Conservation (phyloP, 2,888 invertebrate species). For the Pyrocoelia pectoralis region DNA sequence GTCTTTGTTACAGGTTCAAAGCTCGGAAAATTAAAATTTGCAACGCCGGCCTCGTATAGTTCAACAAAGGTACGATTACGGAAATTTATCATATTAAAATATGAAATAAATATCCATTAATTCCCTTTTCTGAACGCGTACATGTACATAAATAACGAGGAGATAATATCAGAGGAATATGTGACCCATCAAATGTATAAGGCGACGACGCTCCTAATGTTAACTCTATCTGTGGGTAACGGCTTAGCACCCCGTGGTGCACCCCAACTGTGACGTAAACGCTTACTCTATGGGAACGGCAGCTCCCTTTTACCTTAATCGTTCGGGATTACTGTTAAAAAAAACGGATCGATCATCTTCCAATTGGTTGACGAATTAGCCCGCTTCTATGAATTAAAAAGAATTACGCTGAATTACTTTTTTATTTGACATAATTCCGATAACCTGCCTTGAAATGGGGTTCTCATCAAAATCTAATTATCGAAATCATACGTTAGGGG, state of each 20-base stretch:
- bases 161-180: conserved; percentile 45
- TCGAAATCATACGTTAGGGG: neutral
- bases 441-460: conserved; percentile 1
- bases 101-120: conserved; percentile 55
- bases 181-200: conserved; percentile 48
- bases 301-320: conserved; percentile 51
- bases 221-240: conserved; percentile 51
- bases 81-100: conserved; percentile 31
- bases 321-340: conserved; percentile 44
- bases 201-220: conserved; percentile 49
- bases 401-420: neutral
- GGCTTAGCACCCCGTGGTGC: conserved; percentile 47
- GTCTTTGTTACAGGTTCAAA: conserved; percentile 6
- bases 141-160: conserved; percentile 47
- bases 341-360: conserved; percentile 43
- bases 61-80: conserved; percentile 22
- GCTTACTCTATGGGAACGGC: conserved; percentile 50
- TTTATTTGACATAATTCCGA: conserved; percentile 4
- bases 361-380: conserved; percentile 35
- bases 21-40: neutral
- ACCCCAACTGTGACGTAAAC: conserved; percentile 44
- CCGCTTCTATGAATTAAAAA: conserved; percentile 19
- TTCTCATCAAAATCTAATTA: neutral
- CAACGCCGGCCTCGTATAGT: conserved; percentile 1
- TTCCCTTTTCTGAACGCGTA: conserved; percentile 55